Evolutionary conservation across 2,888 invertebrate species (phyloP).

Genomic region (Acronicta leporina): DNA sequence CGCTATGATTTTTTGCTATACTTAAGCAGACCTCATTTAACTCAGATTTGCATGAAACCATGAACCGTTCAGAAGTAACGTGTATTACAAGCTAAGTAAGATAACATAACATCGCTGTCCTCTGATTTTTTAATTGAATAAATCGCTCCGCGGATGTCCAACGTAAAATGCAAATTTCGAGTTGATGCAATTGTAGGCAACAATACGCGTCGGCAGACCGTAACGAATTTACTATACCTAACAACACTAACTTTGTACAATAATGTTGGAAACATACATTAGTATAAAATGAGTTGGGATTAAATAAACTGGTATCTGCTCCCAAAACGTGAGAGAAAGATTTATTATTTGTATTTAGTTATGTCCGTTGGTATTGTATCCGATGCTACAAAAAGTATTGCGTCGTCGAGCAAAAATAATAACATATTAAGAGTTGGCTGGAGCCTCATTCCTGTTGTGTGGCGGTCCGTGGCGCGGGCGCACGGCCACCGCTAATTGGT

Average conservation of each 20-base stretch:
- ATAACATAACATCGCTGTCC: conserved; percentile 58
- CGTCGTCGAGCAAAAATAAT: conserved; percentile 43
- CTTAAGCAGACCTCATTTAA: conserved; percentile 47
- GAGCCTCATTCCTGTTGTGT: conserved; percentile 75
- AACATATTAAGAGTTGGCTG: conserved; percentile 68
- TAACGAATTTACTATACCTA: conserved; percentile 73
- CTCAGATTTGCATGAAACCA: conserved; percentile 65
- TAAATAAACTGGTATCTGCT: conserved; percentile 24
- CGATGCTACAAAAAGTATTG: conserved; percentile 45
- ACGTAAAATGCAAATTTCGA: conserved; percentile 84
- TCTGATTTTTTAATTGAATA: conserved; percentile 78
- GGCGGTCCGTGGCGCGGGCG: conserved; percentile 73
- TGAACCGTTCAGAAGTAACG: conserved; percentile 54
- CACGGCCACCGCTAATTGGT: conserved; percentile 71
- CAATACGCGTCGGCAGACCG: conserved; percentile 76
- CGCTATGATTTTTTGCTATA: conserved; percentile 46
- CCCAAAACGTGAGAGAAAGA: conserved; percentile 33
- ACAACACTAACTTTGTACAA: conserved; percentile 65
- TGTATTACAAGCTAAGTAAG: conserved; percentile 46
- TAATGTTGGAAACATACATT: conserved; percentile 74
- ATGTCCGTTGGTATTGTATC: conserved; percentile 40
- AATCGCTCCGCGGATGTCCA: conserved; percentile 76
- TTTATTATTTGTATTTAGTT: conserved; percentile 43
- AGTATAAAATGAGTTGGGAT: conserved; percentile 61
- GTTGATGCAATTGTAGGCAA: conserved; percentile 80